Percentiles rank a stretch among this genome's conserved stretches.
phyloP scores from a whole-genome alignment of 2,888 invertebrate genomes.

The Scaptomyza tumidula region DNA sequence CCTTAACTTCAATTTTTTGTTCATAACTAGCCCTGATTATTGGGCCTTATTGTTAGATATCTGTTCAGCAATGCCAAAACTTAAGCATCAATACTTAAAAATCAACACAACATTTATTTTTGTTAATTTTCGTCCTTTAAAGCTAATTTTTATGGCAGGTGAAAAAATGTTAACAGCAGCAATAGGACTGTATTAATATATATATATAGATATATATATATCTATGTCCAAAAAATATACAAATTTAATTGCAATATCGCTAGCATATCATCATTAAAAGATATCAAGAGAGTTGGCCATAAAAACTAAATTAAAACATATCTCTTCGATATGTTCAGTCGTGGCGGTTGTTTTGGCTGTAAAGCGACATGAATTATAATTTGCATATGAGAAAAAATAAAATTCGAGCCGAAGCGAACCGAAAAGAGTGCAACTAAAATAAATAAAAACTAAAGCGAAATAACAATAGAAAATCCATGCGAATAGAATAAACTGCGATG shows the following conservation, averaged over 20 bases:
- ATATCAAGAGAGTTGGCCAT: background rate
- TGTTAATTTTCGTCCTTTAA: too few relatives aligned
- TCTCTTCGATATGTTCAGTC: background rate
- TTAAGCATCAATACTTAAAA: background rate
- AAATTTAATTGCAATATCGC: background rate
- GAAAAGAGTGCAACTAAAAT: background rate
- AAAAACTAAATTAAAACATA: conserved; percentile 12
- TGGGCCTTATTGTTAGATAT: conserved; percentile 56
- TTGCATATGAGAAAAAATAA: conserved; percentile 14
- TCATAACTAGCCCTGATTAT: conserved; percentile 56
- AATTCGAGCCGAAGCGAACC: background rate
- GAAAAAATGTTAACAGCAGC: too few relatives aligned
- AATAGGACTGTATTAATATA: too few relatives aligned
- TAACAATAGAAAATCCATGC: background rate
- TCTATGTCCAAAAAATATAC: too few relatives aligned
- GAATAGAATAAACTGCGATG: conserved; percentile 11
- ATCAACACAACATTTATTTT: too few relatives aligned
- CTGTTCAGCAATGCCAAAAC: conserved; percentile 23
- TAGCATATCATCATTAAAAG: background rate
- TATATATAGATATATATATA: too few relatives aligned
- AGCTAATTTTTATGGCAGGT: too few relatives aligned
- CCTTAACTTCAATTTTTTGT: background rate
- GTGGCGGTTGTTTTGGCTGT: background rate
- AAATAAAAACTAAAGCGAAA: background rate
- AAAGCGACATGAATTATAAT: conserved; percentile 13